A percentile compares a stretch with the other conserved stretches of the same genome.
These are phyloP conservation scores for Apeira syringaria DNA, from an alignment of 2,888 invertebrate species.

Conservation along the genomic window DNA sequence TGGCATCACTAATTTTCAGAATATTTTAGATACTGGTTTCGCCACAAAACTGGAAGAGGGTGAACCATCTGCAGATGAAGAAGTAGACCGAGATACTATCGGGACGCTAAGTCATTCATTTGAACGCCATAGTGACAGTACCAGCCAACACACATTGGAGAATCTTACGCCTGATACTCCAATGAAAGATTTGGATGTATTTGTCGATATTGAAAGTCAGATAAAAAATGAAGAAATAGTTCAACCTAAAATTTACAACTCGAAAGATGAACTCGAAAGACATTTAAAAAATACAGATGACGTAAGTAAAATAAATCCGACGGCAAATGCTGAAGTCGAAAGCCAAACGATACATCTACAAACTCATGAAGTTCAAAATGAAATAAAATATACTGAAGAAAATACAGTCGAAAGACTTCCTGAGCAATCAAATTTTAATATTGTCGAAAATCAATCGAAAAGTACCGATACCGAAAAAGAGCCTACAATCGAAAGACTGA, in stretches of 20 bases:
- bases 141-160: constrained; percentile 71
- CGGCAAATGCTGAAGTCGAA: constrained; percentile 6
- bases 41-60: constrained; percentile 44
- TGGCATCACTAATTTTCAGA: constrained; percentile 74
- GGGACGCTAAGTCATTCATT: constrained; percentile 76
- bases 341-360: constrained; percentile 14
- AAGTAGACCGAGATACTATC: constrained; percentile 65
- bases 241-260: constrained; percentile 33
- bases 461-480: no score
- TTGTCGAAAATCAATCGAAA: not conserved
- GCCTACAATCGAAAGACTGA: no score
- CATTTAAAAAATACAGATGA: constrained; percentile 24
- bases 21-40: constrained; percentile 60
- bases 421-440: no score
- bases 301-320: constrained; percentile 33
- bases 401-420: no score
- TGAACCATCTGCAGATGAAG: constrained; percentile 57
- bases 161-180: constrained; percentile 75
- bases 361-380: no score
- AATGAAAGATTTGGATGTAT: constrained; percentile 59
- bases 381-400: no score
- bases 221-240: constrained; percentile 8
- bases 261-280: not conserved
- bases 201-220: constrained; percentile 39
- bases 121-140: constrained; percentile 70